A percentile compares a stretch with the other conserved stretches of the same genome.
These are phyloP conservation scores for Lordiphosa collinella DNA, from an alignment of 1,140 invertebrate genomes.

Conservation along the genomic window DNA sequence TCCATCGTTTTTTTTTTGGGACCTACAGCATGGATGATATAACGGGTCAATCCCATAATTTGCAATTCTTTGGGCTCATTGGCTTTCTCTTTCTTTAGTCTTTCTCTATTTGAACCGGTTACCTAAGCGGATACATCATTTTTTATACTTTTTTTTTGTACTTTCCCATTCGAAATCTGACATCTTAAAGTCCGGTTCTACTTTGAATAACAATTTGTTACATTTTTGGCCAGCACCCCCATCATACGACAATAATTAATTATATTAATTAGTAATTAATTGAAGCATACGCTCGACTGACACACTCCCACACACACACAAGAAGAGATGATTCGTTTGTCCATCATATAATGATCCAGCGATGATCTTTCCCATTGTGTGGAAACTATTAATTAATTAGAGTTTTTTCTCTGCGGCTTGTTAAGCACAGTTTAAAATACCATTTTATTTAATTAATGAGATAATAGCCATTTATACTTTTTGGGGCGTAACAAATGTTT, in stretches of 20 bases:
- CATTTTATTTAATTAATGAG: conserved; percentile 58
- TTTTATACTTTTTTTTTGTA: conserved; percentile 34
- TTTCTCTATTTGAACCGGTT: conserved; percentile 49
- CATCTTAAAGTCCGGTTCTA: conserved; percentile 55
- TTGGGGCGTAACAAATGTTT: conserved; percentile 48
- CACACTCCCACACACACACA: conserved; percentile 20
- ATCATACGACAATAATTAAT: conserved; percentile 52
- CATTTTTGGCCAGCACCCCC: conserved; percentile 31
- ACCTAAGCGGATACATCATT: conserved; percentile 44
- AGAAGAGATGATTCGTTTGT: conserved; percentile 20
- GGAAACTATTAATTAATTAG: conserved; percentile 66
- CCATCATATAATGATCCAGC: conserved; percentile 4
- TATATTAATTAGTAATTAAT: conserved; percentile 65
- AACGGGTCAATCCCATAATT: conserved; percentile 3
- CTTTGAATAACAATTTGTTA: conserved; percentile 51
- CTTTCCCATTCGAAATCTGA: conserved; percentile 62
- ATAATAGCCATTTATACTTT: conserved; percentile 48
- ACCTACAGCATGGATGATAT: conserved; percentile 28
- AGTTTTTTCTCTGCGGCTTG: conserved; percentile 42
- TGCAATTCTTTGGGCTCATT: not conserved
- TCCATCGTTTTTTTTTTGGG: conserved; percentile 17
- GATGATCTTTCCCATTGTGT: conserved; percentile 32
- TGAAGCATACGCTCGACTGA: conserved; percentile 38
- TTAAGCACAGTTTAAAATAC: conserved; percentile 46
- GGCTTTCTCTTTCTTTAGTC: conserved; percentile 45